Evolutionary conservation across 2,888 invertebrate genomes (phyloP).

Genomic region (Elegia similella): DNA sequence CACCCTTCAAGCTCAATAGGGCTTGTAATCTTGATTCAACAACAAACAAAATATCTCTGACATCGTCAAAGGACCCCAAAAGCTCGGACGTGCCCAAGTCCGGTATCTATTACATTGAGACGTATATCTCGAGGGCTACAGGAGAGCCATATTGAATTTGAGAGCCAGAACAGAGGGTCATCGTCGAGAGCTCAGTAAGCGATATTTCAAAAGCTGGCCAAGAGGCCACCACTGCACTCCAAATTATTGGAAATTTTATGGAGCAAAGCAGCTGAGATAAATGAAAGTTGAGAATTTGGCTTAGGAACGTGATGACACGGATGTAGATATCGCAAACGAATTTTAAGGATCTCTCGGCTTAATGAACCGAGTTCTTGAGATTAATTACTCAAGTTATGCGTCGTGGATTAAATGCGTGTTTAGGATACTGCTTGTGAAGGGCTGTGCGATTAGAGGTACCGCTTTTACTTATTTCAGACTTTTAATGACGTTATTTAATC

Average conservation of each 20-base stretch:
- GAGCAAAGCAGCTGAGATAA: constrained; percentile 33
- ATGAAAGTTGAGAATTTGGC: neutral
- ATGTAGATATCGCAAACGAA: neutral
- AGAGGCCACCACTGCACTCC: constrained; percentile 48
- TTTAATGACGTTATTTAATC: too few species aligned
- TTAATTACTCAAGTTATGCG: neutral
- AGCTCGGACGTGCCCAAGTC: neutral
- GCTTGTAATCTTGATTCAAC: neutral
- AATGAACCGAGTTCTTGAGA: neutral
- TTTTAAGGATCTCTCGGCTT: neutral
- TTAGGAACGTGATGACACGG: neutral
- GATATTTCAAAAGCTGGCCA: constrained; percentile 54
- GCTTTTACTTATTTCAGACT: too few species aligned
- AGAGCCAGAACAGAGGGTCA: constrained; percentile 31
- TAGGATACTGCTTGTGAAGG: too few species aligned
- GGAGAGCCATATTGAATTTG: constrained; percentile 44
- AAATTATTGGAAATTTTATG: constrained; percentile 56
- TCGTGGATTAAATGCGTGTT: neutral
- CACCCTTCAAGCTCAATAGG: neutral
- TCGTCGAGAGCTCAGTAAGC: constrained; percentile 49
- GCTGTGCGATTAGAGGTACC: too few species aligned
- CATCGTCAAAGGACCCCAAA: constrained; percentile 1
- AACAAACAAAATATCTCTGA: constrained; percentile 1
- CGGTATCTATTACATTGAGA: constrained; percentile 5
- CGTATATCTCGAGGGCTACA: constrained; percentile 23